These are phyloP conservation scores for Knipowitschia caucasica DNA, from an alignment of 2,797 vertebrate genomes.

Conservation along the genomic window DNA sequence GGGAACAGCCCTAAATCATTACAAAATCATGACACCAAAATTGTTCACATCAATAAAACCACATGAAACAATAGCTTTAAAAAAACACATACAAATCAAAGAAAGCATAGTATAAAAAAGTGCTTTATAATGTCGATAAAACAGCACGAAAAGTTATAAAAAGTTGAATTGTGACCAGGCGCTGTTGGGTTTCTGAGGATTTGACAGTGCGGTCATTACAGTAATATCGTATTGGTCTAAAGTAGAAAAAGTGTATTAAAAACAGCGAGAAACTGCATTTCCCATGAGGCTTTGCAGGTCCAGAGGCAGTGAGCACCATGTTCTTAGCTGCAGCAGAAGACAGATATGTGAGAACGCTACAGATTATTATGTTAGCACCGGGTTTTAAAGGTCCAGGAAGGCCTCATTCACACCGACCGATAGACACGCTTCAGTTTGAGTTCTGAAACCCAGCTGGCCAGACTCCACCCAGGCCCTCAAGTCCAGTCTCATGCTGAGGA, in stretches of 20 bases:
- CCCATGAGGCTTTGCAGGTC: conserved; percentile 76
- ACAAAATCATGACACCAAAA: conserved; percentile 78
- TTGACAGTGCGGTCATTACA: conserved; percentile 79
- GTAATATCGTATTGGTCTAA: conserved; percentile 75
- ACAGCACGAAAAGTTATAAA: conserved; percentile 80
- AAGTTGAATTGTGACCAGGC: conserved; percentile 82
- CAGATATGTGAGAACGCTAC: conserved; percentile 49
- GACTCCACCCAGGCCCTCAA: too few relatives aligned
- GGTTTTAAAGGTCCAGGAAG: conserved; percentile 4
- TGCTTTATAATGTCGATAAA: conserved; percentile 82
- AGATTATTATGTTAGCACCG: conserved; percentile 30
- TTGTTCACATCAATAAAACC: conserved; percentile 80
- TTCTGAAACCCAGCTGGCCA: too few relatives aligned
- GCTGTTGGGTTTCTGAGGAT: conserved; percentile 74
- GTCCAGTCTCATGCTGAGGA: too few relatives aligned
- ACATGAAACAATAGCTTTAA: conserved; percentile 64
- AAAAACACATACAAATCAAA: conserved; percentile 60
- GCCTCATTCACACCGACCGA: neutral
- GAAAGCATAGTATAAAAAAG: conserved; percentile 81
- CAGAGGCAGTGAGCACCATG: conserved; percentile 62
- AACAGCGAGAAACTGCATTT: conserved; percentile 82
- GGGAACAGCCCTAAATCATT: conserved; percentile 83
- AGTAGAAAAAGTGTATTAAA: conserved; percentile 65
- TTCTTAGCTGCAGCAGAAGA: conserved; percentile 73
- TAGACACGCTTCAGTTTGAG: neutral